Percentiles rank a stretch among this genome's conserved stretches.
These are phyloP conservation scores for Ctenopoma kingsleyae DNA, from an alignment of 2,797 vertebrate genomes.

Conservation along the genomic window DNA sequence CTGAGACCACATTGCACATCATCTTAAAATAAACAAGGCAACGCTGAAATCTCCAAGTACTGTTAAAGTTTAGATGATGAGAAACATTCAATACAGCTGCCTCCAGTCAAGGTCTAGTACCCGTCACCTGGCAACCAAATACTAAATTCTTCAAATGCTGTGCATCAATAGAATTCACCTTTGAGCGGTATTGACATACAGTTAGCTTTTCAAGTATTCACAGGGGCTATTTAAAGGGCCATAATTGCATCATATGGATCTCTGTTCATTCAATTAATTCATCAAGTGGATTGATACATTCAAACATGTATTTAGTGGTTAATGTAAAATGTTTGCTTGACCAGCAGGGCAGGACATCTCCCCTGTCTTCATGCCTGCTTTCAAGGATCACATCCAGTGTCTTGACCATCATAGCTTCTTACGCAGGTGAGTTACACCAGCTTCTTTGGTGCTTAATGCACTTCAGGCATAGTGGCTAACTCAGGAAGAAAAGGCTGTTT, in stretches of 20 bases:
- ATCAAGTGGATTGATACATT: slow-evolving; percentile 66
- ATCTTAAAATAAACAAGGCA: slow-evolving; percentile 23
- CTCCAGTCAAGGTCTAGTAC: slow-evolving; percentile 51
- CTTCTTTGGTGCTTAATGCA: too few species aligned
- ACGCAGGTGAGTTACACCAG: too few species aligned
- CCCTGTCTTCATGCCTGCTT: background rate
- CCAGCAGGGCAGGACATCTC: background rate
- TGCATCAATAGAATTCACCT: slow-evolving; percentile 67
- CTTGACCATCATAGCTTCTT: background rate
- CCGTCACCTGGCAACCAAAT: slow-evolving; percentile 73
- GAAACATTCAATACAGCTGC: slow-evolving; percentile 46
- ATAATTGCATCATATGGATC: slow-evolving; percentile 80
- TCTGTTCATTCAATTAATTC: slow-evolving; percentile 70
- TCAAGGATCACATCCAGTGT: background rate
- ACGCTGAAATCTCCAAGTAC: slow-evolving; percentile 13
- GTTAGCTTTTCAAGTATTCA: slow-evolving; percentile 79
- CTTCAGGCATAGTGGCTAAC: too few species aligned
- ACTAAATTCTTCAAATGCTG: slow-evolving; percentile 69
- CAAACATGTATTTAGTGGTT: slow-evolving; percentile 59
- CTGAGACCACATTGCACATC: slow-evolving; percentile 13
- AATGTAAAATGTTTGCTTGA: slow-evolving; percentile 48
- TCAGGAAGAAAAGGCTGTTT: too few species aligned
- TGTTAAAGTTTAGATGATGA: slow-evolving; percentile 37
- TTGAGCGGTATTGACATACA: slow-evolving; percentile 73
- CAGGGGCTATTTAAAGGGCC: slow-evolving; percentile 75